A percentile compares a stretch with the other conserved stretches of the same genome.
These are phyloP conservation scores for Melopsittacus undulatus DNA, from an alignment of 2,797 vertebrate genomes.

Conservation along the genomic window DNA sequence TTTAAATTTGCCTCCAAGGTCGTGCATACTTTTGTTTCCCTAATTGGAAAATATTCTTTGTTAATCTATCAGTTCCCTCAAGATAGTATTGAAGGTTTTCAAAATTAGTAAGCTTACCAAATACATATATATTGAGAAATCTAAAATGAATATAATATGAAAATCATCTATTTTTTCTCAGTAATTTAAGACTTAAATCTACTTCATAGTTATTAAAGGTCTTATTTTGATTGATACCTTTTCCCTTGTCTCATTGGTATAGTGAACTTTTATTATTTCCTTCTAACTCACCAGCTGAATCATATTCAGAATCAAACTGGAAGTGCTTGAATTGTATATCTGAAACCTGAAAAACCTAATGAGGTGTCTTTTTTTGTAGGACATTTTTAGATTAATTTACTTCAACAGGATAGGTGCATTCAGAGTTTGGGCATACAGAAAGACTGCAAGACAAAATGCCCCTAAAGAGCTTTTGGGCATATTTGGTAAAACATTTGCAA, in stretches of 20 bases:
- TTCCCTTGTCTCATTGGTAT: neutral
- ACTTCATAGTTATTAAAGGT: neutral
- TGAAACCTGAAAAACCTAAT: neutral
- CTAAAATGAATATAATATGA: neutral
- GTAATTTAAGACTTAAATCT: neutral
- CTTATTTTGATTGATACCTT: neutral
- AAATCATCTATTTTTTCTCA: neutral
- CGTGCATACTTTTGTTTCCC: neutral
- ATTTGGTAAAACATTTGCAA: neutral
- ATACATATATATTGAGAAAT: neutral
- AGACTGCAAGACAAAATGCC: neutral
- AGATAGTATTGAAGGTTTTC: neutral
- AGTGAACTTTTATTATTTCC: neutral
- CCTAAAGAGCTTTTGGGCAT: neutral
- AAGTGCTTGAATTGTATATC: neutral
- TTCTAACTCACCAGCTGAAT: conserved; percentile 1
- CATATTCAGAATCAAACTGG: neutral
- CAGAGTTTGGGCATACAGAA: neutral
- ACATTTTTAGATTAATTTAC: neutral
- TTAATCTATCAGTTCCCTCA: neutral
- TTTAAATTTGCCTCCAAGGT: neutral
- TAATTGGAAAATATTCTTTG: neutral
- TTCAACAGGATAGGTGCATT: neutral
- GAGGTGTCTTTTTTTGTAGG: neutral
- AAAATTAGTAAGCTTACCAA: neutral